phyloP scores from a whole-genome alignment of 2,797 vertebrate genomes.

The Acrossocheilus wenchowensis region DNA sequence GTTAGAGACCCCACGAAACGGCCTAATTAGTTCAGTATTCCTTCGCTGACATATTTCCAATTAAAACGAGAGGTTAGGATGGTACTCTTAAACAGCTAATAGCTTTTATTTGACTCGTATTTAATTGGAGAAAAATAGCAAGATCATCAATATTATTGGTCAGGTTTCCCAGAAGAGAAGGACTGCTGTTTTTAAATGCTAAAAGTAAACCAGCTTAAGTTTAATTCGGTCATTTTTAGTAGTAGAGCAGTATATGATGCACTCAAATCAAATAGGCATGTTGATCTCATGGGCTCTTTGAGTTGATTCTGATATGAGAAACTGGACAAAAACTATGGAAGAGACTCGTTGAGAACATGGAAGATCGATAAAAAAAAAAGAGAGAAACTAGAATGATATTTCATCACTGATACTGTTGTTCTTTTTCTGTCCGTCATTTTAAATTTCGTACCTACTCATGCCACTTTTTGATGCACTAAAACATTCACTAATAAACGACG shows the following conservation, averaged over 20 bases:
- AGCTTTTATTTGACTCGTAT: background rate
- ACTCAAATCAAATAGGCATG: background rate
- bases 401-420: background rate
- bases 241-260: background rate
- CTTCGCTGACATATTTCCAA: background rate
- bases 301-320: slow-evolving; percentile 29
- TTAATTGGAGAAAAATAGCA: background rate
- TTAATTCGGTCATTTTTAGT: background rate
- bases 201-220: background rate
- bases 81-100: background rate
- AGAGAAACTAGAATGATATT: background rate
- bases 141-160: too few relatives aligned
- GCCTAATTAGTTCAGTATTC: too few relatives aligned
- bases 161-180: background rate
- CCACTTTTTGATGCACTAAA: slow-evolving; percentile 37
- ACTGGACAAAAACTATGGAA: slow-evolving; percentile 72
- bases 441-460: background rate
- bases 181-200: background rate
- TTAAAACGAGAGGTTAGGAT: background rate
- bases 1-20: background rate
- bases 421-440: background rate
- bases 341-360: background rate
- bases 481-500: background rate
- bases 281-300: background rate
- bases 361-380: slow-evolving; percentile 60